A percentile compares a stretch with the other conserved stretches of the same genome.
Conservation (phyloP, 2,113 vertebrate genomes). For the Coptodon bakossiorum region DNA sequence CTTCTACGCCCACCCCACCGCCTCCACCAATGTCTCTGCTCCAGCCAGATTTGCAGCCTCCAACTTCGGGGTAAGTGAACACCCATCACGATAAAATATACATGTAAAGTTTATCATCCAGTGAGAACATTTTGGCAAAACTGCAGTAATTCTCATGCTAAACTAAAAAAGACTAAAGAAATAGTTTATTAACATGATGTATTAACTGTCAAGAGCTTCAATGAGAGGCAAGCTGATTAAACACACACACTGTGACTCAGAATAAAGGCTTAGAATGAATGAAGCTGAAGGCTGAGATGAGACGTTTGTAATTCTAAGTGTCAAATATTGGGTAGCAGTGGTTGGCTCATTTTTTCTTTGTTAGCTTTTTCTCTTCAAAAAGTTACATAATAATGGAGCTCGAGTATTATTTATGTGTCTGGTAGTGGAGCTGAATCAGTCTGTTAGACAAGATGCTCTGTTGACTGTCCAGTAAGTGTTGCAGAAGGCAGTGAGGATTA, state of each 20-base stretch:
- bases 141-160: neutral
- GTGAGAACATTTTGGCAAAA: neutral
- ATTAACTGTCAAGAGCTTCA: neutral
- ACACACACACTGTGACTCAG: neutral
- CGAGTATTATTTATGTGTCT: neutral
- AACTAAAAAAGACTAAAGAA: neutral
- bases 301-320: neutral
- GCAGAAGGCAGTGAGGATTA: neutral
- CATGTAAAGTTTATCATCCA: neutral
- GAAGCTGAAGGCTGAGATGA: neutral
- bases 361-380: neutral
- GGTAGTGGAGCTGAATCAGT: neutral
- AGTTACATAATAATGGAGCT: neutral
- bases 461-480: neutral
- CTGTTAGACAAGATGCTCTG: neutral
- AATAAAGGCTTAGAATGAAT: neutral
- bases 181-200: neutral
- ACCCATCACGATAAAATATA: neutral
- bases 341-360: neutral
- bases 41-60: slow-evolving; percentile 92
- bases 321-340: neutral
- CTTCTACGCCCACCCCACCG: slow-evolving; percentile 94
- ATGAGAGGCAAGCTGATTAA: neutral
- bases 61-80: slow-evolving; percentile 89
- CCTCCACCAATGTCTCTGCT: slow-evolving; percentile 91